phyloP scores from a whole-genome alignment of 2,797 vertebrate genomes.

The Stomatorhinus walkeri region DNA sequence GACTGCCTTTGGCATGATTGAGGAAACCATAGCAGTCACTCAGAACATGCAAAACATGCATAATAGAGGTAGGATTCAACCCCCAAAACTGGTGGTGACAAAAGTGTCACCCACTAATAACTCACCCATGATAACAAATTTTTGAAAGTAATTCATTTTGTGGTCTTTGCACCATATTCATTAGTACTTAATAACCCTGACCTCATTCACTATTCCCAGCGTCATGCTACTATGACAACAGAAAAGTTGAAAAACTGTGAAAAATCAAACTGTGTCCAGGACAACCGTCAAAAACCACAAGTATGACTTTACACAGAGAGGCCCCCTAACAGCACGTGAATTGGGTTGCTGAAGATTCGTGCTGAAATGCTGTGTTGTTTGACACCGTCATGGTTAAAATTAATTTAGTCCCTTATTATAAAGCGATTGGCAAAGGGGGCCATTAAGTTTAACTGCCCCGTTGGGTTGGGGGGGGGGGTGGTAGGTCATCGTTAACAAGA shows the following conservation, averaged over 20 bases:
- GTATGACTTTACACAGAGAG: neutral
- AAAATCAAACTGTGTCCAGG: neutral
- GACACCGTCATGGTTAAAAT: neutral
- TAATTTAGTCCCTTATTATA: constrained; percentile 21
- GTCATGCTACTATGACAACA: neutral
- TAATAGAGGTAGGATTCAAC: neutral
- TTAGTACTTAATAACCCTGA: neutral
- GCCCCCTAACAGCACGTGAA: neutral
- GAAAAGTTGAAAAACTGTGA: neutral
- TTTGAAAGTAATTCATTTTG: neutral
- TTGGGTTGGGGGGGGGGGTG: neutral
- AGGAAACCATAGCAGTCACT: neutral
- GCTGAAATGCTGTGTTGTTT: neutral
- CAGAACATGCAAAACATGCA: neutral
- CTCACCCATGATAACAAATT: neutral
- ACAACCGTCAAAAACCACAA: neutral
- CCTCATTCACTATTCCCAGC: neutral
- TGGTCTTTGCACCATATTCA: neutral
- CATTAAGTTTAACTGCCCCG: constrained; percentile 45
- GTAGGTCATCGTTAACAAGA: constrained; percentile 51
- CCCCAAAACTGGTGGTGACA: neutral
- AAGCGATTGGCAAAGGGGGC: constrained; percentile 27
- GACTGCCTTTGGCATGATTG: neutral
- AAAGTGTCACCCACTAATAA: neutral
- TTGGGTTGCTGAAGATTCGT: neutral